Evolutionary conservation across 2,888 invertebrate species (phyloP), one percentile per base, ranked within the genome.

Genomic region (Plagiodera versicolora): DNA sequence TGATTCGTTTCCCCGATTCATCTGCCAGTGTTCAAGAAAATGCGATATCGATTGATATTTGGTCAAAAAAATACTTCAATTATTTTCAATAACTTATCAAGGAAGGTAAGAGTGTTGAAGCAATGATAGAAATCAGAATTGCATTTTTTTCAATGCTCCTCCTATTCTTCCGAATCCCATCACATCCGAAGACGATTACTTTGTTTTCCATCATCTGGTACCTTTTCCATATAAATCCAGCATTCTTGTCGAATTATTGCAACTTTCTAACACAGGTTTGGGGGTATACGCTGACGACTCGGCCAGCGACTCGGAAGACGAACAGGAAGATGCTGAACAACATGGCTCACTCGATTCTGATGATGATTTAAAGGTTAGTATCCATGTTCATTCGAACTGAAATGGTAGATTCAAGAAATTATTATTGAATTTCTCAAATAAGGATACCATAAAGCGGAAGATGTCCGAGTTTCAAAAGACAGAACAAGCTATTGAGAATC

Each of bases 261-360:
- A 30, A 19, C 50, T 44, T 18, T 20, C 19, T n/a, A 32, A 32
- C 11, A 32, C 74, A 91, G 93, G 93, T 77, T 86, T 94, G 83
- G 92, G 90, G 77, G 92, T 89, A 70, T 93, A 93, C 81, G 92
- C 88, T 75, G 89, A 87, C 70, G 83, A 80, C 72, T 85, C 85
- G 60, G 87, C 80, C 56, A 87, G 86, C 55, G 87, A 84, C 67
- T 84, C 84, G 66, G 67, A 69, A 4, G 81, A 76, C 11, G 81
- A 81, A 45, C 67, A 65, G 9, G 81, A 75, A 10, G 81, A 81
- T 47, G 80, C 81, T 55, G 67, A 68, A 8, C 63, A 69, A 16
- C 57, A 67, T 16, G 86, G 87, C 70, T 58, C 48, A 1, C 47
- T 16, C 46, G 67, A 66, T 52, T 69, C 68, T 18, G 92, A 92